Evolutionary conservation across 2,888 invertebrate genomes (phyloP), one percentile per base, ranked within the genome.

Genomic region (Agrochola lychnidis): DNA sequence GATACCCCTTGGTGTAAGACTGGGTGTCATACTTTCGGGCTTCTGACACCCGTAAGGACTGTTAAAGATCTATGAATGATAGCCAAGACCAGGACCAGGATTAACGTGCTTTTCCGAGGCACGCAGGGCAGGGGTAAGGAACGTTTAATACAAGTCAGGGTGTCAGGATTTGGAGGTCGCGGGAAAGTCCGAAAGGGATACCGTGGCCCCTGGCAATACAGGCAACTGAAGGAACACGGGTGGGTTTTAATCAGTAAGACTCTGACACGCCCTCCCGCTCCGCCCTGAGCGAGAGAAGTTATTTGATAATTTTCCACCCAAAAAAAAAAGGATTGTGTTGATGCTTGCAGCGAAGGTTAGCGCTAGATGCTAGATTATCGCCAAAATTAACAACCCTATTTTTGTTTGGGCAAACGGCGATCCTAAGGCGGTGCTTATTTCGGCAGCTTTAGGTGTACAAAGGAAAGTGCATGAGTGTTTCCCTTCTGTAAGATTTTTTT

Each of bases 401-500:
- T 53, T 48, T 40, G 30, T n/a, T 30, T 12, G 3, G 0, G 22
- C 4, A 19, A 25, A 69, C 7, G n/a, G 3, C 5, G n/a, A 22
- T 16, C 57, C 1, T n/a, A 25, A 40, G 10, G 12, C 0, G 1
- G 1, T 36, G 2, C 10, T 56, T 30, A 30, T 68, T 16, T 16
- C 30, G 14, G n/a, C 9, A 40, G 25, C n/a, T 40, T 62, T 36
- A 36, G 30, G 30, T 30, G 30, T 30, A 30, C n/a, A n/a, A n/a
- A n/a, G n/a, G n/a, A n/a, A n/a, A n/a, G n/a, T n/a, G n/a, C 16
- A 14, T 7, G 22, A 48, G 5, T 16, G 36, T 36, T 14, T 64
- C 63, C 6, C 51, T 36, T 78, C 72, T 78, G 64, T 10, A 51
- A 14, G 0, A 1, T 78, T 72, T 64, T 62, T 10, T 30, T 72